phyloP scores from a whole-genome alignment of 2,888 invertebrate species.

The Chrysolina haemoptera region DNA sequence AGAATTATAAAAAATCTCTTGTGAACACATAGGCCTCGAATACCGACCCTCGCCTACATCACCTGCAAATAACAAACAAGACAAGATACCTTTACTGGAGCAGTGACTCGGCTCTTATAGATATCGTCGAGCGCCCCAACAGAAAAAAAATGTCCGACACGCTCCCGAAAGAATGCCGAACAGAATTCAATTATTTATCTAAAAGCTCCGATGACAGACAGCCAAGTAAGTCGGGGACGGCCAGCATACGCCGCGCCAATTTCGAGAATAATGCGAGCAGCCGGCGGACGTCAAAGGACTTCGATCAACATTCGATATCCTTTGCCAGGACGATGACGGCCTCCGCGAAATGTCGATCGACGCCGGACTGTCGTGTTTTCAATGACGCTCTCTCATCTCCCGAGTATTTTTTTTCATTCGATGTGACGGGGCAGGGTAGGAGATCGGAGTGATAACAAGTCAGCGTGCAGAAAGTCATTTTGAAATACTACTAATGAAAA shows the following conservation, averaged over 20 bases:
- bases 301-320: constrained; percentile 23
- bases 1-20: no score
- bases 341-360: background rate
- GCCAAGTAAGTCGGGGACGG: no score
- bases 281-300: constrained; percentile 18
- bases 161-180: background rate
- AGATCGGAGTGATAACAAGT: no score
- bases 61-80: no score
- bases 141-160: background rate
- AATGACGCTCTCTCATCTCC: background rate
- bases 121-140: background rate
- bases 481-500: no score
- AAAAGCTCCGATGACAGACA: background rate
- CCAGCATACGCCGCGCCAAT: constrained; percentile 2
- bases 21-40: no score
- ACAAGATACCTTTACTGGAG: background rate
- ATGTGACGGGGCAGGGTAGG: no score
- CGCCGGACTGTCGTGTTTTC: background rate
- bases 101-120: background rate
- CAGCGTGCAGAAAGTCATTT: no score
- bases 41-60: no score
- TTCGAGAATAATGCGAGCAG: constrained; percentile 18
- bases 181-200: constrained; percentile 9
- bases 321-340: background rate
- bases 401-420: no score